Conservation (phyloP, 2,113 vertebrate species). For the Taxidea taxus region DNA sequence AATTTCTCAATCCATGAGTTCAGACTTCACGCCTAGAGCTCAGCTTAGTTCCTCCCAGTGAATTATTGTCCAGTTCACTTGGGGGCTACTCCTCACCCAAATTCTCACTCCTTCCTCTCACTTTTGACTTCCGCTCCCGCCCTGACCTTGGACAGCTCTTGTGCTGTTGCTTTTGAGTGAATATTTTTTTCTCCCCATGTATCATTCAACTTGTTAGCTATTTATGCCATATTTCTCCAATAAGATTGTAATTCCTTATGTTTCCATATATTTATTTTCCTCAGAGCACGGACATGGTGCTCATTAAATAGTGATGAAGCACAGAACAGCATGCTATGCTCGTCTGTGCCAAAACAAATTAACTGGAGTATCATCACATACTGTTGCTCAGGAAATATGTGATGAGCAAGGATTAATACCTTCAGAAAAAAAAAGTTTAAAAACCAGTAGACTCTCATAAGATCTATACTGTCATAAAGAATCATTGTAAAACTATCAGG, state of each 20-base stretch:
- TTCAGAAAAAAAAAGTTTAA: not conserved
- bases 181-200: not conserved
- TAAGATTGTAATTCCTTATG: not conserved
- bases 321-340: not conserved
- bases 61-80: rapidly evolving
- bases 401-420: not conserved
- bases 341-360: not conserved
- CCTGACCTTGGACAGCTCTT: not conserved
- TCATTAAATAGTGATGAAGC: not conserved
- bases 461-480: not conserved
- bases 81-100: not conserved
- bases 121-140: not conserved
- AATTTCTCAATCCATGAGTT: rapidly evolving
- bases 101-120: not conserved
- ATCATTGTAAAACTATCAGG: not conserved
- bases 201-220: not conserved
- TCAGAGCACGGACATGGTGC: not conserved
- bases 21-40: too few species aligned
- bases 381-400: not conserved
- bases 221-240: not conserved
- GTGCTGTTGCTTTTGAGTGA: not conserved
- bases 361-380: not conserved
- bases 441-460: not conserved
- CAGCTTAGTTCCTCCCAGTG: not conserved
- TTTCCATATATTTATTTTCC: not conserved